Conservation (phyloP, 2,888 invertebrate genomes). For the Netelia inedita region DNA sequence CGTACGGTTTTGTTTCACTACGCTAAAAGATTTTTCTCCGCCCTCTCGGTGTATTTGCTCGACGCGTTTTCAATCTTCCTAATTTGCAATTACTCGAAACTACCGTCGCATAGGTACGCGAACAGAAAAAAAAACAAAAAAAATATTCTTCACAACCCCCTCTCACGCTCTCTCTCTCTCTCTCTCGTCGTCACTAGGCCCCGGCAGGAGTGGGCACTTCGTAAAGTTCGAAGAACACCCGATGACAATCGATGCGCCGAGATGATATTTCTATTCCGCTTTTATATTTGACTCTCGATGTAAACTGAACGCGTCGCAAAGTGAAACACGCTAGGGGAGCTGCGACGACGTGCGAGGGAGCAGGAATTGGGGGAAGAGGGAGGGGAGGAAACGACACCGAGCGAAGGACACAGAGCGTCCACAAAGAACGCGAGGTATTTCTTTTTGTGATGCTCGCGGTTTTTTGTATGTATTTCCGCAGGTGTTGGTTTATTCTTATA, state of each 20-base stretch:
- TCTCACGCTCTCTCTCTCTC: not conserved
- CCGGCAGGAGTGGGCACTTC: conserved; percentile 11
- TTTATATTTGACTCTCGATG: conserved; percentile 1
- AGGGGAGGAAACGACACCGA: conserved; percentile 8
- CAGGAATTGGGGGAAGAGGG: not conserved
- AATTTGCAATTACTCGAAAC: not conserved
- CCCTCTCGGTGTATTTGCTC: not conserved
- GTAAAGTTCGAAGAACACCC: not conserved
- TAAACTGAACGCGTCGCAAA: not conserved
- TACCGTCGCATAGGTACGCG: not conserved
- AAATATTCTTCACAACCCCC: not conserved
- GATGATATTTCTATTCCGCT: not conserved
- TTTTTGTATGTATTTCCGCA: not conserved
- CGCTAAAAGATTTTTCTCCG: conserved; percentile 11
- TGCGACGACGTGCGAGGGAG: not conserved
- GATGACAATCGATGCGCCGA: not conserved
- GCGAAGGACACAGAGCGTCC: conserved; percentile 20
- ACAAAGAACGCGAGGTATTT: conserved; percentile 2
- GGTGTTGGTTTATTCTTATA: not conserved
- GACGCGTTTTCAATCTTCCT: not conserved
- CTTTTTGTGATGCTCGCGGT: not conserved
- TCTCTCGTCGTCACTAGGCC: not conserved
- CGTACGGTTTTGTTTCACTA: conserved; percentile 5
- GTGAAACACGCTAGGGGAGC: conserved; percentile 3
- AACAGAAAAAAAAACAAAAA: not conserved